Conservation (phyloP, 2,888 invertebrate genomes). For the Drosophila hawaiiensis region DNA sequence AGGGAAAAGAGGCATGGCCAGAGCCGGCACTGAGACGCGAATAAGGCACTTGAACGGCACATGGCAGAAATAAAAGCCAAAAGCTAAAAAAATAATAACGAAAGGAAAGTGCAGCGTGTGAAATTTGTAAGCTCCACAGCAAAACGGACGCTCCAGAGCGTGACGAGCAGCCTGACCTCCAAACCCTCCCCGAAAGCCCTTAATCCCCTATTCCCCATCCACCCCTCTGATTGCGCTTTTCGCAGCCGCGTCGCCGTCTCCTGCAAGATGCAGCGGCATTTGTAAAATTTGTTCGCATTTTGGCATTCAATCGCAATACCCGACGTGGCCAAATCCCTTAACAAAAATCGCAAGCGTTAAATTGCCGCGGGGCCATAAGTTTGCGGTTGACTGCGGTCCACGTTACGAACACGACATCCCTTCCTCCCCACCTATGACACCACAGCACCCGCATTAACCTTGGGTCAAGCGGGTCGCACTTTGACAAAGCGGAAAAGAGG, state of each 20-base stretch:
- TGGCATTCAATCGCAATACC: constrained; percentile 72
- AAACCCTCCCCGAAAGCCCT: not conserved
- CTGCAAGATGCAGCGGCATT: constrained; percentile 56
- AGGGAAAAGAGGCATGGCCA: not conserved
- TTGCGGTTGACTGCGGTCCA: constrained; percentile 52
- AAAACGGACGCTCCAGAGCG: constrained; percentile 40
- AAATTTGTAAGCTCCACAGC: constrained; percentile 67
- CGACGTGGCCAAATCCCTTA: constrained; percentile 63
- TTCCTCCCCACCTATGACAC: not conserved
- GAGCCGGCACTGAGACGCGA: constrained; percentile 15
- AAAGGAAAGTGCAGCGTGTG: constrained; percentile 63
- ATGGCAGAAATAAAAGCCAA: constrained; percentile 5
- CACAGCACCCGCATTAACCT: constrained; percentile 60
- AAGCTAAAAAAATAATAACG: not conserved
- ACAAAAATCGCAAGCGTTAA: constrained; percentile 76
- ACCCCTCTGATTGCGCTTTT: constrained; percentile 52
- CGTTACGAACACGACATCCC: not conserved
- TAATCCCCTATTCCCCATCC: not conserved
- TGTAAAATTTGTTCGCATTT: constrained; percentile 73
- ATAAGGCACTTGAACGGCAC: constrained; percentile 17
- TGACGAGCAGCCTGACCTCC: constrained; percentile 28
- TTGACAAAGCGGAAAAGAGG: constrained; percentile 22
- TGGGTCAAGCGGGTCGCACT: constrained; percentile 48
- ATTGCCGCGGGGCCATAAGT: constrained; percentile 70
- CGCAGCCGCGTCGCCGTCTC: constrained; percentile 13